phyloP scores from a whole-genome alignment of 2,113 vertebrate species.

The Menidia beryllina region DNA sequence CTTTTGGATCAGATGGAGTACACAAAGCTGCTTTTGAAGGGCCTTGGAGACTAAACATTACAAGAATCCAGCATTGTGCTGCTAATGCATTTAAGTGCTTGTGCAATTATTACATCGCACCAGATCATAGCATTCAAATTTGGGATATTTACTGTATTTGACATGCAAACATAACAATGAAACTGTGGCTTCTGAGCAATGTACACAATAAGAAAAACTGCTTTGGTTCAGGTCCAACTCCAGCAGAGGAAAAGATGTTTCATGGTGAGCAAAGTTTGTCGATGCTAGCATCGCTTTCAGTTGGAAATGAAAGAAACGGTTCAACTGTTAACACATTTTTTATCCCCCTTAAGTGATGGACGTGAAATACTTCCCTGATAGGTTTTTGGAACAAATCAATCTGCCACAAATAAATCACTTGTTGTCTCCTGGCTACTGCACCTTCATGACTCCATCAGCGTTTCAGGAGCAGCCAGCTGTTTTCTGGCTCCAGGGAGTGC shows the following conservation, averaged over 20 bases:
- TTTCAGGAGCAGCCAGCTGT: slow-evolving; percentile 34
- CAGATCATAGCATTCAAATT: slow-evolving; percentile 14
- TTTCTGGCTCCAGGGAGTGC: slow-evolving; percentile 19
- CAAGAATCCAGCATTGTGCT: slow-evolving; percentile 27
- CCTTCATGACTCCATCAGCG: slow-evolving; percentile 18
- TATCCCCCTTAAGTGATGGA: background rate
- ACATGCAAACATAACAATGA: slow-evolving; percentile 1
- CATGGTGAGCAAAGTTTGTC: background rate
- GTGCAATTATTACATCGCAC: slow-evolving; percentile 18
- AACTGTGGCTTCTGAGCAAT: slow-evolving; percentile 1
- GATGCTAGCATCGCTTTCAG: background rate
- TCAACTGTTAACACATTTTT: background rate
- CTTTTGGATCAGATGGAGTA: slow-evolving; percentile 56
- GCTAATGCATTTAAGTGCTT: slow-evolving; percentile 18
- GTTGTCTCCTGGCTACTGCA: slow-evolving; percentile 20
- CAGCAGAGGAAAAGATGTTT: background rate
- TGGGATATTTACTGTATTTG: slow-evolving; percentile 1
- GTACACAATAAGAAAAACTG: background rate
- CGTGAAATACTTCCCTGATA: background rate
- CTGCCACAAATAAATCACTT: background rate
- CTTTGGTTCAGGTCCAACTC: background rate
- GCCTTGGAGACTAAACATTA: slow-evolving; percentile 30
- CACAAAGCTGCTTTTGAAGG: slow-evolving; percentile 40
- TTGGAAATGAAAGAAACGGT: background rate
- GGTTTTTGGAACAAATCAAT: slow-evolving; percentile 6